Conservation (phyloP, 2,888 invertebrate species). For the Callimorpha dominula region DNA sequence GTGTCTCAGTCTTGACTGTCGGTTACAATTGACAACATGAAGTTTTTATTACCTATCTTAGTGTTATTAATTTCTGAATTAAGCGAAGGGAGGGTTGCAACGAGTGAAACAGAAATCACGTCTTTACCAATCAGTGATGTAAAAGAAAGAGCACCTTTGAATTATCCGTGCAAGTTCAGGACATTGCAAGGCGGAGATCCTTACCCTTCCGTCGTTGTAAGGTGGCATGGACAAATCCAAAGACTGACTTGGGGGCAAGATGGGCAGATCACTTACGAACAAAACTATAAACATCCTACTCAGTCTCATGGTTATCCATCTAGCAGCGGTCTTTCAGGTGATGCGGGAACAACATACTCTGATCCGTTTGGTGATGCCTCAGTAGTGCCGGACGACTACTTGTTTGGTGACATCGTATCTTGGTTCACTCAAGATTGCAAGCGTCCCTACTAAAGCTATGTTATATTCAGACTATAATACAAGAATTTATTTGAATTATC, state of each 20-base stretch:
- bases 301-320: conserved; percentile 38
- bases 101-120: conserved; percentile 51
- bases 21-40: conserved; percentile 59
- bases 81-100: conserved; percentile 59
- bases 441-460: conserved; percentile 50
- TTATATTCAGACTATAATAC: background rate
- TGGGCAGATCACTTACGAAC: conserved; percentile 27
- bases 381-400: conserved; percentile 40
- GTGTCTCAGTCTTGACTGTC: conserved; percentile 47
- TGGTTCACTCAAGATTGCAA: conserved; percentile 23
- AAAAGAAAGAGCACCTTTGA: conserved; percentile 52
- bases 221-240: conserved; percentile 56
- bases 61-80: conserved; percentile 52
- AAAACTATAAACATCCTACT: conserved; percentile 39
- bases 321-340: conserved; percentile 43
- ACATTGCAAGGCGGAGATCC: conserved; percentile 55
- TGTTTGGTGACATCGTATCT: conserved; percentile 25
- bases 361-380: conserved; percentile 46
- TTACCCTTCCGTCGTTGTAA: conserved; percentile 65
- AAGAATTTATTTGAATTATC: background rate
- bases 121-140: conserved; percentile 33
- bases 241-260: conserved; percentile 44
- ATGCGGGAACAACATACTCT: conserved; percentile 5
- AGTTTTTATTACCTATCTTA: conserved; percentile 49
- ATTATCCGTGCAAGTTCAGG: conserved; percentile 57